These are phyloP conservation scores for Archocentrus centrarchus DNA, from an alignment of 2,113 vertebrate species.

Conservation along the genomic window DNA sequence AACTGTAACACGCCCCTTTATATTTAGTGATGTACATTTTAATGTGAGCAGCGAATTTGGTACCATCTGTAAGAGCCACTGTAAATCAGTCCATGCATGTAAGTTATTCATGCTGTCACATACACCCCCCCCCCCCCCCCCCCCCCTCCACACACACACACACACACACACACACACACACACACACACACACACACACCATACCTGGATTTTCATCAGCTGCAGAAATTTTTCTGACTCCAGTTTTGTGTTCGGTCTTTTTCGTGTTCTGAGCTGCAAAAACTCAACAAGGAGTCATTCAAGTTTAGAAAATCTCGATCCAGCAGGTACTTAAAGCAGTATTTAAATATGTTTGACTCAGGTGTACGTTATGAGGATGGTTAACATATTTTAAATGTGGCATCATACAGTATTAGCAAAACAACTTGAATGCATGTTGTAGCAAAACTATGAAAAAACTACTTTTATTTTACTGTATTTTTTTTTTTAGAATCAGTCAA, in stretches of 20 bases:
- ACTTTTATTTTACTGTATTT: no score
- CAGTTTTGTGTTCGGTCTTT: conserved; percentile 17
- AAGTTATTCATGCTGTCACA: conserved; percentile 71
- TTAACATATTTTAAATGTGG: no score
- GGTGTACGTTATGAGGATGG: neutral
- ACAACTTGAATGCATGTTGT: no score
- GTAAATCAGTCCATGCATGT: conserved; percentile 72
- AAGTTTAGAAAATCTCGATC: conserved; percentile 27
- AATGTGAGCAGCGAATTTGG: conserved; percentile 37
- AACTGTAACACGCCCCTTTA: conserved; percentile 7
- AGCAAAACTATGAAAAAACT: no score
- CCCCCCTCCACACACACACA: no score
- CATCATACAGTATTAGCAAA: no score
- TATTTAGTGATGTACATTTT: conserved; percentile 43
- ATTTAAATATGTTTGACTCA: neutral
- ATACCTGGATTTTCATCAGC: conserved; percentile 41
- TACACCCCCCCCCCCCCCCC: conserved; percentile 48
- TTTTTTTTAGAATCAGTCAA: neutral
- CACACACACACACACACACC: conserved; percentile 37
- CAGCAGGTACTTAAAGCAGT: neutral
- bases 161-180: no score
- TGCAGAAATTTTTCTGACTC: conserved; percentile 44
- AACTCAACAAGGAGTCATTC: conserved; percentile 22
- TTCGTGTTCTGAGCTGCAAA: neutral
- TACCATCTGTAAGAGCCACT: conserved; percentile 63